Conservation (phyloP, 2,797 vertebrate genomes). For the Melanotaenia maccullochi region DNA sequence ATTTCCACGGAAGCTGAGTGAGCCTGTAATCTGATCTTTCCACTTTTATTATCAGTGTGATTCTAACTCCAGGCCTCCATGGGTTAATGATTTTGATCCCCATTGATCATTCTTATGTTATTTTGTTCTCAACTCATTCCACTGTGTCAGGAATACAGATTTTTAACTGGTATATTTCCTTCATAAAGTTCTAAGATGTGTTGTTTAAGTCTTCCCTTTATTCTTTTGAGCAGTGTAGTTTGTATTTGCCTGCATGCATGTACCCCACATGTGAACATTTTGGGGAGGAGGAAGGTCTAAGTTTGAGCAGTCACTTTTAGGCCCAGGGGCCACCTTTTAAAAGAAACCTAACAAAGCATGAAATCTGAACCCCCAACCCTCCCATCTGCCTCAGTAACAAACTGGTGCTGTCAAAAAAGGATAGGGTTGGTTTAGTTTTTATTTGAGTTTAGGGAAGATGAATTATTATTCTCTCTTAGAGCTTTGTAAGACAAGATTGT, state of each 20-base stretch:
- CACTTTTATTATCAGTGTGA: too few relatives aligned
- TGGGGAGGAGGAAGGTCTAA: not conserved
- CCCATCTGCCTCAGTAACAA: not conserved
- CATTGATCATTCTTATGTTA: too few relatives aligned
- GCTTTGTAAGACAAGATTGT: not conserved
- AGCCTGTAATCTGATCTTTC: too few relatives aligned
- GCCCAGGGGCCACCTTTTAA: not conserved
- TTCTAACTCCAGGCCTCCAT: too few relatives aligned
- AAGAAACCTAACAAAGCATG: not conserved
- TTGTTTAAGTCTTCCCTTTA: too few relatives aligned
- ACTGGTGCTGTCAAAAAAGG: not conserved
- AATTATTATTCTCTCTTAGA: not conserved
- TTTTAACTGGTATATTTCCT: too few relatives aligned
- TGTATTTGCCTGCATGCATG: not conserved
- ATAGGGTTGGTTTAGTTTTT: not conserved
- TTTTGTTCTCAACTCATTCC: too few relatives aligned
- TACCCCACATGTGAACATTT: not conserved
- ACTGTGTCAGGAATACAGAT: too few relatives aligned
- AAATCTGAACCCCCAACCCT: slow-evolving; percentile 1
- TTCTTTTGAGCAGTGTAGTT: too few relatives aligned
- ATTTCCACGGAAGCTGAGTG: too few relatives aligned
- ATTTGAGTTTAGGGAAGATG: slow-evolving; percentile 5
- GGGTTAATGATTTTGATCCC: too few relatives aligned
- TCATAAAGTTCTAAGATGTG: too few relatives aligned
- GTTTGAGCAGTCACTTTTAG: not conserved